These are phyloP conservation scores for Nyleta sp. DNA, from an alignment of 2,888 invertebrate genomes.

Conservation along the genomic window DNA sequence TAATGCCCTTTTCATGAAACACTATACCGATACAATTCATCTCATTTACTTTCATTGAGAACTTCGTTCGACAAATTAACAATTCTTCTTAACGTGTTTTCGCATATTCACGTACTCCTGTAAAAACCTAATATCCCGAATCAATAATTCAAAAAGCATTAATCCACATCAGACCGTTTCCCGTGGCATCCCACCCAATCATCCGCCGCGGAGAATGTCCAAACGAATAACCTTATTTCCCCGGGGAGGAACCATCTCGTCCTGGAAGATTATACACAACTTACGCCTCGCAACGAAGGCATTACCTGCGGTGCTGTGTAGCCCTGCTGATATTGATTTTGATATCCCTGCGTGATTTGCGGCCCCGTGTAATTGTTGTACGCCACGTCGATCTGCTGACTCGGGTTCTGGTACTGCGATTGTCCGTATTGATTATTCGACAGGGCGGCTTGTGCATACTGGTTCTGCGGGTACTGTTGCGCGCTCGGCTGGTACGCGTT, in stretches of 20 bases:
- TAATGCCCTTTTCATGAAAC: too few species aligned
- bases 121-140: neutral
- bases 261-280: neutral
- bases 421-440: constrained; percentile 74
- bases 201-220: too few species aligned
- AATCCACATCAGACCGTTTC: too few species aligned
- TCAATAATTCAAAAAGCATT: neutral
- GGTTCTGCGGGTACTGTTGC: constrained; percentile 67
- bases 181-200: too few species aligned
- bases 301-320: constrained; percentile 69
- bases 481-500: constrained; percentile 58
- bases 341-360: constrained; percentile 71
- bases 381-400: constrained; percentile 75
- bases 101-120: too few species aligned
- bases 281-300: neutral
- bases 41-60: too few species aligned
- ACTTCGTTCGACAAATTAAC: too few species aligned
- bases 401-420: constrained; percentile 72
- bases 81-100: too few species aligned
- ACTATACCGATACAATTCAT: too few species aligned
- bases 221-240: neutral
- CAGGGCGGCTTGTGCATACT: constrained; percentile 66
- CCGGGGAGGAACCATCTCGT: neutral
- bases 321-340: constrained; percentile 75
- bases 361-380: constrained; percentile 57